Percentiles rank a stretch among this genome's conserved stretches.
These are phyloP conservation scores for Euura lappo DNA, from an alignment of 1,140 invertebrate species.

Conservation along the genomic window DNA sequence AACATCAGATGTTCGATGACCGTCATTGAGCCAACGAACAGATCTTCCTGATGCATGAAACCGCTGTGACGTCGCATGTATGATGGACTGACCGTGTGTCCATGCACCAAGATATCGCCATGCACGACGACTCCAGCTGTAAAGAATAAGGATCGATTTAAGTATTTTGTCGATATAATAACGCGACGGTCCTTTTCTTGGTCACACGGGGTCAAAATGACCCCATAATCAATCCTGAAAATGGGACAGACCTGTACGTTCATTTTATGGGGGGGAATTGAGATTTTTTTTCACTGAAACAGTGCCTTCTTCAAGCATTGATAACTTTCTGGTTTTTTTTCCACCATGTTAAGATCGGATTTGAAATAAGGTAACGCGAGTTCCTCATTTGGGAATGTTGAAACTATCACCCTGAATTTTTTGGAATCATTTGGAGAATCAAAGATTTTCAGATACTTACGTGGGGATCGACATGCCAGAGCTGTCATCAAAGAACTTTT, in stretches of 20 bases:
- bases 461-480: constrained; percentile 70
- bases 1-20: constrained; percentile 89
- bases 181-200: too few species aligned
- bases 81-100: constrained; percentile 65
- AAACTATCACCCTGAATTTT: neutral
- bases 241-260: too few species aligned
- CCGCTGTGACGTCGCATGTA: constrained; percentile 85
- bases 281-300: too few species aligned
- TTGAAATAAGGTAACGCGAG: neutral
- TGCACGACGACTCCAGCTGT: constrained; percentile 72
- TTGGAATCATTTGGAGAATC: neutral
- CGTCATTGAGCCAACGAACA: constrained; percentile 87
- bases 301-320: neutral
- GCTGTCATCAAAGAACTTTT: constrained; percentile 95
- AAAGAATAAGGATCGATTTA: constrained; percentile 19
- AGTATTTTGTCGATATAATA: neutral
- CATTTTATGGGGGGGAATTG: too few species aligned
- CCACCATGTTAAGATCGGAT: constrained; percentile 10
- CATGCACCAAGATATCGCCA: constrained; percentile 80
- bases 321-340: neutral
- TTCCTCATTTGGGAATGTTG: too few species aligned
- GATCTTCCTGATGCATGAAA: constrained; percentile 93
- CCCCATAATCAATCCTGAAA: too few species aligned
- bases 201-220: too few species aligned
- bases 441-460: neutral